phyloP scores from a whole-genome alignment of 2,113 vertebrate species.

The Myotis brandtii region DNA sequence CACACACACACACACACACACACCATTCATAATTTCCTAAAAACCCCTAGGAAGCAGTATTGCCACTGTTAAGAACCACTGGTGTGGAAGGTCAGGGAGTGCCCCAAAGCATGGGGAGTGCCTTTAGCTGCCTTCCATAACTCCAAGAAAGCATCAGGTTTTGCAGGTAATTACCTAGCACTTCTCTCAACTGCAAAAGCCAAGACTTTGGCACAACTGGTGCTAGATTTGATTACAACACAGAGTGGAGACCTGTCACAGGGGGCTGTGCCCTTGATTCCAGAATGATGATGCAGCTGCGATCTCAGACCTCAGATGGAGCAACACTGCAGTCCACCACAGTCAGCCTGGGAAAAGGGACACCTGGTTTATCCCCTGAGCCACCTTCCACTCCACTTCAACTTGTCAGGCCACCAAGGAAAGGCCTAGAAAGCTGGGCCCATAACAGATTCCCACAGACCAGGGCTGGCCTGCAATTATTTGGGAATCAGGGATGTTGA shows the following conservation, averaged over 20 bases:
- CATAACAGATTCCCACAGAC: background rate
- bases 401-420: background rate
- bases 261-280: background rate
- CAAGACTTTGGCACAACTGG: background rate
- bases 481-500: background rate
- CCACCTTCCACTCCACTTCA: too few species aligned
- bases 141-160: background rate
- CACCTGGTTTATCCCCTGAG: background rate
- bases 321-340: background rate
- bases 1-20: background rate
- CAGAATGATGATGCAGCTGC: background rate
- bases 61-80: background rate
- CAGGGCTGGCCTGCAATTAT: background rate
- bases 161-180: background rate
- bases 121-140: background rate
- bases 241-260: rapidly evolving
- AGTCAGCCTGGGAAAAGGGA: background rate
- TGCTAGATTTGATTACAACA: background rate
- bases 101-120: too few species aligned
- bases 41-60: background rate
- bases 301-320: background rate
- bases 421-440: background rate
- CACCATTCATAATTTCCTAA: background rate
- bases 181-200: background rate
- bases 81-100: too few species aligned